Conservation (phyloP, 1,140 invertebrate genomes). For the Drosophila quadrilineata region DNA sequence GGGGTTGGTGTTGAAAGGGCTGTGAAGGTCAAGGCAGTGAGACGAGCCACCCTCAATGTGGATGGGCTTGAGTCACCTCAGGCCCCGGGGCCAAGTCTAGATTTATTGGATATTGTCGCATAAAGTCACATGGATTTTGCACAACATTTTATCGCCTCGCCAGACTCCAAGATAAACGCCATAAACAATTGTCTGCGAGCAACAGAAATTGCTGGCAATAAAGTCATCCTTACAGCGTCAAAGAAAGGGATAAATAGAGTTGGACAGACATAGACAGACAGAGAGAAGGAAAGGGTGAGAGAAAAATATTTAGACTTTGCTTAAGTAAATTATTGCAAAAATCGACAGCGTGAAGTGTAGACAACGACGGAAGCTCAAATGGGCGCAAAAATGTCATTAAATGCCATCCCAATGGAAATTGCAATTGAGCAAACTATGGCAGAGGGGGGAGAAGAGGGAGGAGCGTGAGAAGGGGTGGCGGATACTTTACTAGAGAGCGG, state of each 20-base stretch:
- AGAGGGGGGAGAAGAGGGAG: too few species aligned
- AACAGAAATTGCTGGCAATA: slow-evolving; percentile 30
- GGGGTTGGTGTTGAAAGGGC: slow-evolving; percentile 19
- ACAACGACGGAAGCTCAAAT: slow-evolving; percentile 63
- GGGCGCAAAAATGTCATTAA: slow-evolving; percentile 77
- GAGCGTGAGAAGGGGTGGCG: too few species aligned
- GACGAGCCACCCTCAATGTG: neutral
- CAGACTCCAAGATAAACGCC: slow-evolving; percentile 66
- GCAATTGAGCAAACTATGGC: too few species aligned
- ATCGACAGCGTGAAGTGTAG: slow-evolving; percentile 44
- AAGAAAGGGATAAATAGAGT: neutral
- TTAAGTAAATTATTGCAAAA: slow-evolving; percentile 75
- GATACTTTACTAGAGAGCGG: slow-evolving; percentile 29
- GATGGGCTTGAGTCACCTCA: neutral
- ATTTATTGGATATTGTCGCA: slow-evolving; percentile 75
- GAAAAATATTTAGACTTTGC: slow-evolving; percentile 65
- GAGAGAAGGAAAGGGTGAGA: neutral
- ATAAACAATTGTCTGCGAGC: slow-evolving; percentile 60
- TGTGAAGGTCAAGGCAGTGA: slow-evolving; percentile 50
- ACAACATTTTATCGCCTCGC: slow-evolving; percentile 71
- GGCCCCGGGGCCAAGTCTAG: slow-evolving; percentile 29
- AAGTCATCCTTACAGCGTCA: neutral
- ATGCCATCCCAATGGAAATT: slow-evolving; percentile 38
- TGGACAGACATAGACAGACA: neutral
- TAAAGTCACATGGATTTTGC: slow-evolving; percentile 61